Base-by-base conservation (phyloP, 2,888 invertebrate species). In the Metalampra italica region DNA sequence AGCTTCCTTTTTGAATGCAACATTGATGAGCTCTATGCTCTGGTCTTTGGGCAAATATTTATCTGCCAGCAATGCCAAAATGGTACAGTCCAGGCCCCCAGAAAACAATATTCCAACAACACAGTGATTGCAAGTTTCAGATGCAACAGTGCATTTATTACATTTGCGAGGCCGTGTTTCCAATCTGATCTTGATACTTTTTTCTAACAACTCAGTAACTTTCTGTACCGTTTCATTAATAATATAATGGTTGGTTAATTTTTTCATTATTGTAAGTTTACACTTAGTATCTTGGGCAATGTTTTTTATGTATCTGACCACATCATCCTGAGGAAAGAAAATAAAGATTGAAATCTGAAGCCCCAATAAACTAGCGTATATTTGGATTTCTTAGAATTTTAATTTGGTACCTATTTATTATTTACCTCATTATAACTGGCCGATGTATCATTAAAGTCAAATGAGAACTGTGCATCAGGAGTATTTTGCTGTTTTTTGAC, bases 51-150 rank as follows among this genome's bases (percentile, higher is more conserved):
- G 83, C 13, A 95, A 81, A 80, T 90, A 94, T 84, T 92, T 92
- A 71, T 97, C 91, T 7, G 95, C 94, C 43, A 98, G 71, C 43
- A 93, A 89, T 29, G 98, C 95, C 57, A 99, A 80, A 60, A 98
- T 92, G n/a, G 97, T 93, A 52, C 98, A 98, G 82, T 99, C 99
- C 37, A 99, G 90, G 12, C 98, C 98, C 38, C 99, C 99, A 55
- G 99, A 99, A 89, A 98, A 99, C 58, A 98, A 87, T 49, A 99
- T 88, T 40, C 94, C 96, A 32, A 96, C 85, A 70, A 93, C 92
- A 29, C 93, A 88, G 80, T 94, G 94, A 41, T 59, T 56, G 63
- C 94, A 94, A 3, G 9, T 32, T 15, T 29, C 39, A 22, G 37
- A 43, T 22, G 46, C 52, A 47, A 66, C 62, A 36, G 92, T 70